Percentiles rank a stretch among this genome's conserved stretches.
Conservation (phyloP, 37 sponge, comb jelly and placozoan species). For the Chondrosia reniformis region DNA sequence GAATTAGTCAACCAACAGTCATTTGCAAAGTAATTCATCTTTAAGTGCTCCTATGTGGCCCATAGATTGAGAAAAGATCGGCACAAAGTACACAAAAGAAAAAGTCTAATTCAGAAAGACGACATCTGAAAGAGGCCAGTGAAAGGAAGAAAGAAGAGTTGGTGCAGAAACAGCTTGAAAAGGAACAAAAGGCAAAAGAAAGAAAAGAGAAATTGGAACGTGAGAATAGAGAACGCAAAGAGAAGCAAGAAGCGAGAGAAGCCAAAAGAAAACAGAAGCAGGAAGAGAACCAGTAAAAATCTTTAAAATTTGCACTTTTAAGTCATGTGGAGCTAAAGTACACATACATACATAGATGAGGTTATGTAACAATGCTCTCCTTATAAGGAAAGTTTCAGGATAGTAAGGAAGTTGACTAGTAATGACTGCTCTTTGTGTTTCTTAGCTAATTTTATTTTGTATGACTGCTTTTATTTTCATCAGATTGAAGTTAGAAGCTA, state of each 20-base stretch:
- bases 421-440: background rate
- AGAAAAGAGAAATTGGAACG: slow-evolving; percentile 40
- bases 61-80: too few relatives aligned
- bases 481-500: slow-evolving; percentile 8
- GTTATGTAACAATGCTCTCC: too few relatives aligned
- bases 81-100: too few relatives aligned
- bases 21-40: too few relatives aligned
- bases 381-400: too few relatives aligned
- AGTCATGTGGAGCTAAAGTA: background rate
- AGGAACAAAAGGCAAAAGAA: slow-evolving; percentile 30
- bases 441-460: background rate
- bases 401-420: too few relatives aligned
- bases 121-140: slow-evolving; percentile 26
- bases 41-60: too few relatives aligned
- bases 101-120: too few relatives aligned
- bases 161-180: slow-evolving; percentile 30
- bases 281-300: slow-evolving; percentile 17
- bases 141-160: slow-evolving; percentile 53
- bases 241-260: slow-evolving; percentile 32
- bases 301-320: background rate
- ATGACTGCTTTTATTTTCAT: background rate
- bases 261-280: slow-evolving; percentile 24
- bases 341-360: too few relatives aligned
- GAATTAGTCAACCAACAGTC: too few relatives aligned
- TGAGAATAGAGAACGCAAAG: slow-evolving; percentile 28